A percentile compares a stretch with the other conserved stretches of the same genome.
Conservation (phyloP, 2,113 vertebrate genomes). For the Petaurus breviceps region DNA sequence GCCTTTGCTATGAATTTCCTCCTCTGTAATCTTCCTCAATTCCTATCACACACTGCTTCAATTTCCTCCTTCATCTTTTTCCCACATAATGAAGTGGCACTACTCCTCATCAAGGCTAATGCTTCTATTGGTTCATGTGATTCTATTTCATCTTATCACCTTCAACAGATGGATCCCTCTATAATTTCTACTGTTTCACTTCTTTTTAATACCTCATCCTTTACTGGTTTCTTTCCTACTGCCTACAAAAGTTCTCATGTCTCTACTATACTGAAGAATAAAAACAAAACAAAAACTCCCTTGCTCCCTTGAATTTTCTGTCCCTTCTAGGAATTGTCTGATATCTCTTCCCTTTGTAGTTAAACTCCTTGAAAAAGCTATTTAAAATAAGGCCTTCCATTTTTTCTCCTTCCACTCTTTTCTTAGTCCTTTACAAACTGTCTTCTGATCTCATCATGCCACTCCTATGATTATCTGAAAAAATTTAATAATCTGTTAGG, state of each 20-base stretch:
- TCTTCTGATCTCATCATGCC: not conserved
- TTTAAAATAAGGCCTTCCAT: not conserved
- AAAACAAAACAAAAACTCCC: not conserved
- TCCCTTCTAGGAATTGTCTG: not conserved
- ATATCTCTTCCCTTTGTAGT: not conserved
- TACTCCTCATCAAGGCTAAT: not conserved
- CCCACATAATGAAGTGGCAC: not conserved
- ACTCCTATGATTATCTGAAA: not conserved
- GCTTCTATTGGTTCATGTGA: not conserved
- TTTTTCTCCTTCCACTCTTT: not conserved
- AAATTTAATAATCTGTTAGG: not conserved
- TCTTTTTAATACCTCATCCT: not conserved
- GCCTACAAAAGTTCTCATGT: too few relatives aligned
- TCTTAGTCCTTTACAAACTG: not conserved
- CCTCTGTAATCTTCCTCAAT: not conserved
- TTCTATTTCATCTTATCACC: not conserved
- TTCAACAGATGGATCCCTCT: not conserved
- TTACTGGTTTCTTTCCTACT: not conserved
- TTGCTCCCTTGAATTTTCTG: not conserved
- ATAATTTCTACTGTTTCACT: not conserved
- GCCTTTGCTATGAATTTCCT: not conserved
- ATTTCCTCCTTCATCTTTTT: not conserved
- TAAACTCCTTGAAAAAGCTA: not conserved
- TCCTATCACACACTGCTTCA: not conserved
- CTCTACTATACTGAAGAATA: too few relatives aligned